These are phyloP conservation scores for Urocyon cinereoargenteus DNA, from an alignment of 2,797 vertebrate species.

Conservation along the genomic window DNA sequence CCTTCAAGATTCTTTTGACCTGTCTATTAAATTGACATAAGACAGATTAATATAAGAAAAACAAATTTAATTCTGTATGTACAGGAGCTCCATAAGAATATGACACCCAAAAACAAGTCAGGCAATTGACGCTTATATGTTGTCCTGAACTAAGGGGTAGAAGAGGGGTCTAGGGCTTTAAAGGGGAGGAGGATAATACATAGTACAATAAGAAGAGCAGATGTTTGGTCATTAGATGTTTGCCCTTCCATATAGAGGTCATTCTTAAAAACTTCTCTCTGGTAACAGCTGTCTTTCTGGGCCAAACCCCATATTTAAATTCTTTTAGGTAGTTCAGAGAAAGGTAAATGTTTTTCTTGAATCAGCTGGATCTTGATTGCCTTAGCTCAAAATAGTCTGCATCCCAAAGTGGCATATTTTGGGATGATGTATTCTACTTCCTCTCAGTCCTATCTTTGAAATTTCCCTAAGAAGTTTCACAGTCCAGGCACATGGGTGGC, in stretches of 20 bases:
- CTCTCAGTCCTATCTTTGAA: neutral
- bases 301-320: neutral
- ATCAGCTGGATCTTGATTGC: neutral
- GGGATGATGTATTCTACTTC: neutral
- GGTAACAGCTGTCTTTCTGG: neutral
- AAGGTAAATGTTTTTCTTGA: neutral
- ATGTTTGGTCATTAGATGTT: neutral
- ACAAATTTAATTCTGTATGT: neutral
- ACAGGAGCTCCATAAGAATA: neutral
- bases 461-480: neutral
- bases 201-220: neutral
- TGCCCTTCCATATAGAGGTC: neutral
- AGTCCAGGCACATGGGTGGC: neutral
- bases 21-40: neutral
- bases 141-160: neutral
- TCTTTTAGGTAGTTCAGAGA: neutral
- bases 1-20: neutral
- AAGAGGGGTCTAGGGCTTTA: neutral
- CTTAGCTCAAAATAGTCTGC: neutral
- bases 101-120: neutral
- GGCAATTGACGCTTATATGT: neutral
- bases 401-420: neutral
- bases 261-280: neutral
- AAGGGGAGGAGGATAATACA: neutral
- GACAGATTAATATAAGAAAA: neutral